Percentiles rank a stretch among this genome's conserved stretches.
Conservation (phyloP, 2,113 vertebrate genomes). For the Poicephalus meyeri region DNA sequence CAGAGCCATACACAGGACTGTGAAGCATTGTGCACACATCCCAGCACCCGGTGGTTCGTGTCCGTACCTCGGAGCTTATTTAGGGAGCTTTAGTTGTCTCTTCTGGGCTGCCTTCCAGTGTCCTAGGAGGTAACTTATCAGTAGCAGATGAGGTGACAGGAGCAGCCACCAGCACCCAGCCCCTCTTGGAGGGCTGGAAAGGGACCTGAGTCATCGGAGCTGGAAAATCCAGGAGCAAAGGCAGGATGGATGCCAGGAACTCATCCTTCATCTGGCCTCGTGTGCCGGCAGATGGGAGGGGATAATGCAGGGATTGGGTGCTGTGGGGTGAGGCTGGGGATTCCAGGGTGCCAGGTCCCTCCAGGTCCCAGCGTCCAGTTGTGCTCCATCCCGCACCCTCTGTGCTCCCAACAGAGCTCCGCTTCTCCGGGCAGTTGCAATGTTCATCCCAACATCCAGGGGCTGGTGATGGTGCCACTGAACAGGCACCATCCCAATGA, state of each 20-base stretch:
- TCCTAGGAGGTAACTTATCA: neutral
- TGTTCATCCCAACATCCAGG: neutral
- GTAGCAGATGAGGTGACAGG: neutral
- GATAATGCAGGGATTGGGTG: neutral
- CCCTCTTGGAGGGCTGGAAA: neutral
- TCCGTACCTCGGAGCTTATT: neutral
- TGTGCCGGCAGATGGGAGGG: neutral
- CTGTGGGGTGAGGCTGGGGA: neutral
- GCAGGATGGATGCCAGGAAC: neutral
- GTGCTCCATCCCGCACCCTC: rapidly evolving
- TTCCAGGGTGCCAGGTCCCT: neutral
- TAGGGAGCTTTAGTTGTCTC: neutral
- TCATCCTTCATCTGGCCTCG: neutral
- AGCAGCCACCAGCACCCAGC: neutral
- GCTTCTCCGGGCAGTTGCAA: neutral
- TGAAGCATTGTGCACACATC: neutral
- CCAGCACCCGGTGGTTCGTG: neutral
- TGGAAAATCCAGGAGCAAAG: neutral
- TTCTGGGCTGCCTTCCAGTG: neutral
- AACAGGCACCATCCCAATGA: neutral
- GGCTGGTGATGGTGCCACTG: rapidly evolving
- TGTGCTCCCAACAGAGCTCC: neutral
- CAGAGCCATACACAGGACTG: neutral
- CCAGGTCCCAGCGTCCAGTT: rapidly evolving
- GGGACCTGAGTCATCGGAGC: conserved; percentile 18